phyloP scores from a whole-genome alignment of 2,113 vertebrate genomes.

The Romanogobio albipinnatus region DNA sequence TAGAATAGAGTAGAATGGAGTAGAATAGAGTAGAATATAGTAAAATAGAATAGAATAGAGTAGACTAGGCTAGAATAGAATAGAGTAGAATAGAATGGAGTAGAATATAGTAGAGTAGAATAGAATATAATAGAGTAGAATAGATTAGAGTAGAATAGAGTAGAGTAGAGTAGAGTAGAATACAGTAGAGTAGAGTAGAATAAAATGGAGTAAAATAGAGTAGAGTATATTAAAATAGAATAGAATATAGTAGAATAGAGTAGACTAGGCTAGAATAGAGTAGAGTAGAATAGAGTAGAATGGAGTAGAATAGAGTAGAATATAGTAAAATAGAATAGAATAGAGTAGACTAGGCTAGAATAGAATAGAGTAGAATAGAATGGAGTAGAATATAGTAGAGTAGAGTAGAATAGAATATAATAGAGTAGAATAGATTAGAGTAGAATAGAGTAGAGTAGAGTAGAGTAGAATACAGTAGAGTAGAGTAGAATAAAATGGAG shows the following conservation, averaged over 20 bases:
- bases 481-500: not conserved
- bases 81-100: not conserved
- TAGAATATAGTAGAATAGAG: not conserved
- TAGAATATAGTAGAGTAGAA: not conserved
- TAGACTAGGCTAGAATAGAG: not conserved
- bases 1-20: not conserved
- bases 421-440: too few species aligned
- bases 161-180: not conserved
- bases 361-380: not conserved
- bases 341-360: not conserved
- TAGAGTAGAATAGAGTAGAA: not conserved
- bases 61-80: rapidly evolving
- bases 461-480: not conserved
- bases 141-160: not conserved
- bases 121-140: not conserved
- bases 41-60: not conserved
- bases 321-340: not conserved
- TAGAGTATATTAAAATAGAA: too few species aligned
- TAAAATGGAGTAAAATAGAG: too few species aligned
- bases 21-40: not conserved
- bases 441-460: too few species aligned
- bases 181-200: not conserved
- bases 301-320: not conserved
- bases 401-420: not conserved
- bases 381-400: not conserved